Evolutionary conservation across 1,140 invertebrate species (phyloP).

Genomic region (Macrostomum lignano): DNA sequence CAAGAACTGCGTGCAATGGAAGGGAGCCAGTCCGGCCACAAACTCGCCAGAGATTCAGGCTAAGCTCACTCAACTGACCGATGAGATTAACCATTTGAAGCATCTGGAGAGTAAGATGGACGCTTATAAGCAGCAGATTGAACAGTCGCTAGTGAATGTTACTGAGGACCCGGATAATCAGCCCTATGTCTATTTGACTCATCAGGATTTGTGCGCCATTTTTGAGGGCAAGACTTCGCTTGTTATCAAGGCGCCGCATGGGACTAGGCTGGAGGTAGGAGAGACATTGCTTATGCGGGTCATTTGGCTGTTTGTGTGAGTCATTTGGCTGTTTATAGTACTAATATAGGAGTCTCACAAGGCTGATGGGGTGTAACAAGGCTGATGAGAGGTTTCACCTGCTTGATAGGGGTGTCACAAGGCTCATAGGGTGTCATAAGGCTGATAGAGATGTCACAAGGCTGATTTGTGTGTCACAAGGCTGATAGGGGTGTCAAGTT

Average conservation of each 20-base stretch:
- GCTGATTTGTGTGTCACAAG: too few species aligned
- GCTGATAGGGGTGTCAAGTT: too few species aligned
- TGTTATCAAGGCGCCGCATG: slow-evolving; percentile 45
- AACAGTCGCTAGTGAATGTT: slow-evolving; percentile 60
- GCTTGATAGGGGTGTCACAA: too few species aligned
- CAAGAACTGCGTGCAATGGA: slow-evolving; percentile 66
- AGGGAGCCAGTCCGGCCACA: slow-evolving; percentile 10
- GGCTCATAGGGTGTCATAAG: too few species aligned
- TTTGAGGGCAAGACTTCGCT: slow-evolving; percentile 39
- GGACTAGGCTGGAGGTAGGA: slow-evolving; percentile 44
- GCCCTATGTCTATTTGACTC: slow-evolving; percentile 41
- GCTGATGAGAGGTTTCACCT: too few species aligned
- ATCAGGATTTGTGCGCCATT: slow-evolving; percentile 44
- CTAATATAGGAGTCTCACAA: too few species aligned
- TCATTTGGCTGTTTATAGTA: too few species aligned
- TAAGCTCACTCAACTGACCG: slow-evolving; percentile 40
- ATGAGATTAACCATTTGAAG: slow-evolving; percentile 44
- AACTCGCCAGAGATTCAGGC: slow-evolving; percentile 24
- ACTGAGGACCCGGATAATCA: slow-evolving; percentile 46
- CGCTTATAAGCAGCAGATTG: slow-evolving; percentile 39
- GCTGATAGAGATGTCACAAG: too few species aligned
- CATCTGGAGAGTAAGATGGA: slow-evolving; percentile 49
- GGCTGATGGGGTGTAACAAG: too few species aligned
- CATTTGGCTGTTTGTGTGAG: too few species aligned
- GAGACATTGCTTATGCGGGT: too few species aligned